A percentile compares a stretch with the other conserved stretches of the same genome.
These are phyloP conservation scores for Arremon aurantiirostris DNA, from an alignment of 2,797 vertebrate species.

Conservation along the genomic window DNA sequence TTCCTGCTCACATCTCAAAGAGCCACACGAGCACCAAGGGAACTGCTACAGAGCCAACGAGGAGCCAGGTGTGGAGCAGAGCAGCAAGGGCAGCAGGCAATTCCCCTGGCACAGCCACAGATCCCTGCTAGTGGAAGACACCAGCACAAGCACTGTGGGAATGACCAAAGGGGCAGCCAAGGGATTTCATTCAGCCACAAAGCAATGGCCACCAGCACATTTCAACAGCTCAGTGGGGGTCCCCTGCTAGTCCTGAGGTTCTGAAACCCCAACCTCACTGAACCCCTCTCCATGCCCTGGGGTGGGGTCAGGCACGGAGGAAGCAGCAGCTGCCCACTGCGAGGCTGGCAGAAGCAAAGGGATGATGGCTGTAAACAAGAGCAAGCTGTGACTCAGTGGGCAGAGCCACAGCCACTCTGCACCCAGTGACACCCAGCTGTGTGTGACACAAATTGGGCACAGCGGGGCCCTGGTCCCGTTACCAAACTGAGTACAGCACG, in stretches of 20 bases:
- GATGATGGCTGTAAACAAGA: not conserved
- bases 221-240: not conserved
- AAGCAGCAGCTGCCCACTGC: not conserved
- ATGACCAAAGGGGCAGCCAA: accelerated
- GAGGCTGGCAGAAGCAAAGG: accelerated
- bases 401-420: not conserved
- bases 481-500: not conserved
- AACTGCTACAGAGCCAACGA: not conserved
- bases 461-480: not conserved
- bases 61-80: not conserved
- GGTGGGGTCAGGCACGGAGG: accelerated
- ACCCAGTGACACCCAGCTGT: not conserved
- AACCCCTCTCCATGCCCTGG: not conserved
- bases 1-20: not conserved
- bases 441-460: not conserved
- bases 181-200: not conserved
- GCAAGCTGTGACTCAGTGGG: not conserved
- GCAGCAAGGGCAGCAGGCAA: accelerated
- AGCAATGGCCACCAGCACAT: accelerated
- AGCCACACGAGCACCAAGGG: accelerated
- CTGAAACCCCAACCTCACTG: not conserved
- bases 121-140: accelerated
- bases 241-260: accelerated
- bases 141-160: accelerated
- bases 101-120: not conserved